Evolutionary conservation across 2,797 vertebrate species (phyloP), one percentile per base, ranked within the genome.

Genomic region (Sebastes jordani): DNA sequence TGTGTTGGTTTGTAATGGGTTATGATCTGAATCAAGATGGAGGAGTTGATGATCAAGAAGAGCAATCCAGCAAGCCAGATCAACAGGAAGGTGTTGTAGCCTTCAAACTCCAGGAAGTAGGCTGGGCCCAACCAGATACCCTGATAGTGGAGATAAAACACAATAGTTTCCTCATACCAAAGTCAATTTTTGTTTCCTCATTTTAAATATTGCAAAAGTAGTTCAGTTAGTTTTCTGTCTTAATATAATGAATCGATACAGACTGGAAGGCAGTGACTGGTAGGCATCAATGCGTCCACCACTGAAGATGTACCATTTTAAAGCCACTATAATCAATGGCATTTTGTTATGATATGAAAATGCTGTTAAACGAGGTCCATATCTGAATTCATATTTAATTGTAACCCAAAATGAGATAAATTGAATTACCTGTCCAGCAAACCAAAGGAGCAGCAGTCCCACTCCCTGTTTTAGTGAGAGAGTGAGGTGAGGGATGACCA

Each of bases 81-180:
- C 8, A 95, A 81, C 74, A 97, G 58, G 87, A 98, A 99, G 18
- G 96, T 96, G 91, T 98, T 97, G 81, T 86, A 83, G 27, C 98
- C 98, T 87, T 97, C 95, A 89, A 99, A 99, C 91, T 99, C 99
- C 75, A 99, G 91, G 54, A 95, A 94, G 84, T 98, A 99, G 0
- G 98, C 98, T 0, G 97, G 96, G 23, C 89, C 76, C 71, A 99
- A 92, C 98, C 98, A 99, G 11, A 97, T 59, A 29, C 92, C 96
- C 96, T 99, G 80, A 46, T 1, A 36, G 34, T 36, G 34, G 42
- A 82, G 49, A 88, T 11, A 68, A 62, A 63, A 52, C 5, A 52
- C 0, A 36, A 34, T 13, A 29, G 2, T 20, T 49, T 8, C 1
- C 14, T 58, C 20, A 68, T 14, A 29, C 1, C 1, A 7, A 34